phyloP scores from a whole-genome alignment of 2,888 invertebrate genomes.

The Morpho achilles region DNA sequence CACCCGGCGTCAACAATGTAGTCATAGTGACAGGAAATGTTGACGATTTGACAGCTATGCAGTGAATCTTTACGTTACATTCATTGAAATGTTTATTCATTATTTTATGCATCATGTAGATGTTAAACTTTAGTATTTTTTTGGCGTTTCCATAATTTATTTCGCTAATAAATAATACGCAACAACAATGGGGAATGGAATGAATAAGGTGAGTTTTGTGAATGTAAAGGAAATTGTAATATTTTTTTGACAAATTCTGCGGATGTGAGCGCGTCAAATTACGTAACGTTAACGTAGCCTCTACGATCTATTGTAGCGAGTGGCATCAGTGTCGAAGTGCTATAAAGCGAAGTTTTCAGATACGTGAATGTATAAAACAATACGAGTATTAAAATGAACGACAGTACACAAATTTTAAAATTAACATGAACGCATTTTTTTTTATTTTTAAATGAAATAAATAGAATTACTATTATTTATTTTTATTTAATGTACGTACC shows the following conservation, averaged over 20 bases:
- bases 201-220: constrained; percentile 87
- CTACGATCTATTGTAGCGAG: constrained; percentile 28
- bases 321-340: constrained; percentile 15
- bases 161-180: constrained; percentile 34
- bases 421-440: no score
- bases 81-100: constrained; percentile 35
- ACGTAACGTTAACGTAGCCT: constrained; percentile 40
- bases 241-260: constrained; percentile 22
- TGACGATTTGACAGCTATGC: constrained; percentile 57
- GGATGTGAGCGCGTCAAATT: constrained; percentile 32
- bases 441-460: no score
- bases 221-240: background rate
- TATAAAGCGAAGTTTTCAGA: constrained; percentile 15
- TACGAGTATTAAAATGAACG: background rate
- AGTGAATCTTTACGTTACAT: constrained; percentile 28
- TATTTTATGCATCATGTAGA: constrained; percentile 11
- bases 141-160: constrained; percentile 44
- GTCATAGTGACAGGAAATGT: constrained; percentile 72
- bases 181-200: constrained; percentile 88
- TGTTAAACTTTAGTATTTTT: constrained; percentile 11
- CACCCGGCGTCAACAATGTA: constrained; percentile 74
- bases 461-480: no score
- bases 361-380: background rate
- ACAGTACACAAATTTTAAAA: no score
- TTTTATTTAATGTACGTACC: no score